Percentiles rank a stretch among this genome's conserved stretches.
These are phyloP conservation scores for Itoplectis maculator DNA, from an alignment of 2,888 invertebrate genomes.

Conservation along the genomic window DNA sequence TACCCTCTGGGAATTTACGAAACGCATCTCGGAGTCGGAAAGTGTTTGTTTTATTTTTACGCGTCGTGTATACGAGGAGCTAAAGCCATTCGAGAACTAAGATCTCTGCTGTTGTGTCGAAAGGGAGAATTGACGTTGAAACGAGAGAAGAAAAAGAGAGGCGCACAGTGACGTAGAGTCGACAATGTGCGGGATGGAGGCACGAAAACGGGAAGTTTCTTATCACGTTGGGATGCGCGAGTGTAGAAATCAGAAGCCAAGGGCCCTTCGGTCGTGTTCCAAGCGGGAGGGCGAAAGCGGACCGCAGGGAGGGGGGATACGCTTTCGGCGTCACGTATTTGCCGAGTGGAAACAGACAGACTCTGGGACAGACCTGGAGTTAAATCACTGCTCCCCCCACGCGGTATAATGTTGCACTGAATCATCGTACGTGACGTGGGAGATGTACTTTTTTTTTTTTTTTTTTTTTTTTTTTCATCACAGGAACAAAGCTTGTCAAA, in stretches of 20 bases:
- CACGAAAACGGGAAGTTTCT: constrained; percentile 24
- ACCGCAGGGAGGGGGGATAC: not conserved
- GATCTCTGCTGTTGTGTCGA: constrained; percentile 19
- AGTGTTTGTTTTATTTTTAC: not conserved
- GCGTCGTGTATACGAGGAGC: constrained; percentile 12
- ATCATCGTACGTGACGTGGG: not conserved
- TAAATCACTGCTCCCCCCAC: not conserved
- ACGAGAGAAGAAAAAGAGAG: not conserved
- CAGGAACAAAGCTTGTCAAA: too few species aligned
- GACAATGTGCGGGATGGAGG: constrained; percentile 9
- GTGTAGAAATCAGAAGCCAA: constrained; percentile 21
- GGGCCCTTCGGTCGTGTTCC: too few species aligned
- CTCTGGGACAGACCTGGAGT: not conserved
- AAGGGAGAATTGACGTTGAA: constrained; percentile 26
- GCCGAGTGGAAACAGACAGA: constrained; percentile 12
- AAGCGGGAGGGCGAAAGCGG: constrained; percentile 11
- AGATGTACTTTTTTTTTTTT: too few species aligned
- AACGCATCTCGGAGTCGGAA: too few species aligned
- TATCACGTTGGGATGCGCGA: constrained; percentile 19
- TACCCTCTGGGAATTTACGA: too few species aligned
- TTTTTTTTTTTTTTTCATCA: too few species aligned
- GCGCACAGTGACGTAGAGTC: not conserved
- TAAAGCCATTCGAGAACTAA: constrained; percentile 11
- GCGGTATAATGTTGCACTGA: not conserved
- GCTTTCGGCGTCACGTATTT: constrained; percentile 7